Conservation (phyloP, 2,888 invertebrate species). For the Dendrolimus pini region DNA sequence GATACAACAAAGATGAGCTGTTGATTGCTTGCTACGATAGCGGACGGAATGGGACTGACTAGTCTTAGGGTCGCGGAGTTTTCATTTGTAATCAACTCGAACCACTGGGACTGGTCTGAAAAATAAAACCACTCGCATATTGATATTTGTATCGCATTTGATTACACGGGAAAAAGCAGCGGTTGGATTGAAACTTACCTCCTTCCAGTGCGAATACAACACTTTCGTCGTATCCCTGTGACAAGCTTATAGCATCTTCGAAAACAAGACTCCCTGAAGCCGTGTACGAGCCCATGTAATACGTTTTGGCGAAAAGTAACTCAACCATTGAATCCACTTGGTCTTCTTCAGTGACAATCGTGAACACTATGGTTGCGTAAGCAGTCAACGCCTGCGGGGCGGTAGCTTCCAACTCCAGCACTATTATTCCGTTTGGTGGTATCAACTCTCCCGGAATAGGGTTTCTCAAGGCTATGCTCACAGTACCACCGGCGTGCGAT, state of each 20-base stretch:
- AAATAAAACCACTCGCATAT: background rate
- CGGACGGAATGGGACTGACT: background rate
- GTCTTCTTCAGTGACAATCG: background rate
- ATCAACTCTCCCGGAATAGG: background rate
- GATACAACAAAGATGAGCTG: background rate
- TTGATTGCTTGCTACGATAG: background rate
- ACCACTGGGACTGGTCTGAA: background rate
- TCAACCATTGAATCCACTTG: background rate
- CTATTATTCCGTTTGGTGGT: background rate
- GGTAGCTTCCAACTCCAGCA: background rate
- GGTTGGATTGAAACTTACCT: conserved; percentile 12
- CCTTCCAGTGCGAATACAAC: conserved; percentile 23
- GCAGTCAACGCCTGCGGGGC: background rate
- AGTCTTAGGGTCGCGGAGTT: background rate
- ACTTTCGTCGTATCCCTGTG: conserved; percentile 18
- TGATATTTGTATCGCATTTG: no score
- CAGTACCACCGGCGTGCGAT: background rate
- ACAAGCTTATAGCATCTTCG: conserved; percentile 12
- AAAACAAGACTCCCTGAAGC: conserved; percentile 11
- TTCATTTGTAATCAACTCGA: background rate
- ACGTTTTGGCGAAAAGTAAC: background rate
- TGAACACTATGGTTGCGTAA: background rate
- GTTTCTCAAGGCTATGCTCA: background rate
- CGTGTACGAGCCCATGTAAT: conserved; percentile 20
- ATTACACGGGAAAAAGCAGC: no score